These are phyloP conservation scores for Guaruba guarouba DNA, from an alignment of 2,113 vertebrate genomes.

Conservation along the genomic window DNA sequence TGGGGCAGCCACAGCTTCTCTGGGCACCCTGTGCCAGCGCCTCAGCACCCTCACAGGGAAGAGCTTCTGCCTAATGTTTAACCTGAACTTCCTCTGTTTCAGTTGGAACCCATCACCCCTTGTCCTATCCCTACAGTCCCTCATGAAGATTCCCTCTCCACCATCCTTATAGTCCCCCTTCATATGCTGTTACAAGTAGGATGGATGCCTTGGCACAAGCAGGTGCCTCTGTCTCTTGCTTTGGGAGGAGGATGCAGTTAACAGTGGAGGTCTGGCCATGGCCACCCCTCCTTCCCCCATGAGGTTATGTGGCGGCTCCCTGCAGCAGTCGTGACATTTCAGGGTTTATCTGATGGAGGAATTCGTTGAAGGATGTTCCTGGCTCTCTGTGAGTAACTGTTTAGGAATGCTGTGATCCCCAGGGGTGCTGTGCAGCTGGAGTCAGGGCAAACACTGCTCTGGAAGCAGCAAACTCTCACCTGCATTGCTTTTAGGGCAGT, in stretches of 20 bases:
- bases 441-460: fast-evolving
- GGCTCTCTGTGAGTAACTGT: slow-evolving; percentile 10
- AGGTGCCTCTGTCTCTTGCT: not conserved
- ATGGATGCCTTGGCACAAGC: not conserved
- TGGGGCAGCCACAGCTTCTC: not conserved
- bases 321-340: not conserved
- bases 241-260: not conserved
- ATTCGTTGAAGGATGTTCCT: slow-evolving; percentile 23
- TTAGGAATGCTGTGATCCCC: not conserved
- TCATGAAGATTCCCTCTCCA: not conserved
- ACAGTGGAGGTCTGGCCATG: fast-evolving
- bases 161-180: not conserved
- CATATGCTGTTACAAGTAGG: not conserved
- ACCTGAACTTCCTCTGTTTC: not conserved
- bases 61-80: fast-evolving
- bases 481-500: not conserved
- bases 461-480: not conserved
- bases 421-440: not conserved
- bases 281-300: fast-evolving
- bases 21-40: not conserved
- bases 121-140: fast-evolving
- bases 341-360: slow-evolving; percentile 7
- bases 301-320: not conserved
- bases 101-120: not conserved
- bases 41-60: not conserved